Evolutionary conservation across 2,888 invertebrate species (phyloP).

Genomic region (Petrophora chlorosata): DNA sequence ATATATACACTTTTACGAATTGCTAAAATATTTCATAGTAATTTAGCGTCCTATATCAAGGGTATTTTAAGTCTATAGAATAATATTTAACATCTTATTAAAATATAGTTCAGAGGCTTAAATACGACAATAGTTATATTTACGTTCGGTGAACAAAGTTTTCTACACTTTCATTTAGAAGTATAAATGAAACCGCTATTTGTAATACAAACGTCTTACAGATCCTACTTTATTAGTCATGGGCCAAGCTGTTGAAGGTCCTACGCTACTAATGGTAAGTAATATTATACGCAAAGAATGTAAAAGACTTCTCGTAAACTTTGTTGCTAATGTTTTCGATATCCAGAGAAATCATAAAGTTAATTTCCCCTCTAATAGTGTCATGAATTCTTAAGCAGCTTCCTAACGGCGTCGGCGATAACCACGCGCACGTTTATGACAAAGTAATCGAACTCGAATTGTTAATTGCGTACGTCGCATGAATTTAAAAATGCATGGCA

Average conservation of each 20-base stretch:
- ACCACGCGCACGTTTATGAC: conserved; percentile 68
- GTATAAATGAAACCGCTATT: neutral
- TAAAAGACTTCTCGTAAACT: conserved; percentile 54
- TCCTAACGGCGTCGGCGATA: conserved; percentile 62
- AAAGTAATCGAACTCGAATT: conserved; percentile 77
- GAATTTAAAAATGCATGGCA: conserved; percentile 83
- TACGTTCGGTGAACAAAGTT: neutral
- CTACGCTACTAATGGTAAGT: conserved; percentile 16
- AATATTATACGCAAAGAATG: conserved; percentile 32
- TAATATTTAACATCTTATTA: too few species aligned
- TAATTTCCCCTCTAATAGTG: conserved; percentile 60
- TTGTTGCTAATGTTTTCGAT: conserved; percentile 56
- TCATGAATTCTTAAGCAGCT: conserved; percentile 61
- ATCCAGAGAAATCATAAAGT: conserved; percentile 63
- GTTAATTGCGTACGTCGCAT: conserved; percentile 77
- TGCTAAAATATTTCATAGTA: too few species aligned
- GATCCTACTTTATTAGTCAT: conserved; percentile 1
- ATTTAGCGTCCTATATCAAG: too few species aligned
- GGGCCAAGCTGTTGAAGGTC: conserved; percentile 6
- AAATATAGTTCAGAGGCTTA: neutral
- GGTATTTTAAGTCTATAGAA: too few species aligned
- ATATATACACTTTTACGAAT: too few species aligned
- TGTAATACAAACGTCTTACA: conserved; percentile 5
- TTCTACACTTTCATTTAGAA: conserved; percentile 4
- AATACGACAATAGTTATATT: neutral